Base-by-base conservation (phyloP, 2,797 vertebrate genomes). In the Gila robusta region DNA sequence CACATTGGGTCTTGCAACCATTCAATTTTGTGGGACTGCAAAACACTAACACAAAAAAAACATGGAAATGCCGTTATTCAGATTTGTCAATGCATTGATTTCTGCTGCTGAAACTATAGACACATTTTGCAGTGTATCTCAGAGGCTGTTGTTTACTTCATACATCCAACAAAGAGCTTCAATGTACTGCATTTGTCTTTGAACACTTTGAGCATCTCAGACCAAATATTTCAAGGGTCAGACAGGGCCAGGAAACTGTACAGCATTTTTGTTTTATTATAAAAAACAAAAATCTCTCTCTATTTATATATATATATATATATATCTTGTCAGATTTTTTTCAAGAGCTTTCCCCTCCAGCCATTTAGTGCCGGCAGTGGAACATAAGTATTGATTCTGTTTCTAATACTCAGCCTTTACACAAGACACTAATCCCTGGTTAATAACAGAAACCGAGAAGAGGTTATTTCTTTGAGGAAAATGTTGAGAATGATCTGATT, bases 381-480 rank as follows among this genome's bases (percentile, higher is more conserved):
- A 85, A 72, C 83, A 59, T 49, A 72, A 79, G 83, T 85, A 85
- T 85, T 79, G 83, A 85, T 85, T 79, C 26, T 79, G 49, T 69
- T 44, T 79, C 64, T 79, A 35, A 78, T 56, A 67, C 71, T 67
- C 72, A 19, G 62, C 62, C 16, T 69, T 78, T 39, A 26, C 82
- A 35, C 64, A 16, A 59, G 39, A 70, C 73, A 44, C 62, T 84
- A 79, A 85, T 79, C 83, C 76, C 28, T 47, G 76, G 19, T 79
- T 84, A 67, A 78, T 84, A 84, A 78, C 62, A 78, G 62, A 78
- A 69, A 62, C 47, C 4, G 8, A 67, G 32, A 35, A 67, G 37
- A 85, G 66, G 52, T 67, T 71, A 59, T 84, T 52, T 76, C 73
- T 84, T 67, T 54, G 62, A 76, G 73, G 21, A 66, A 84, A 32